Conservation (phyloP, 2,797 vertebrate genomes). For the Hypotaenidia philippensis region DNA sequence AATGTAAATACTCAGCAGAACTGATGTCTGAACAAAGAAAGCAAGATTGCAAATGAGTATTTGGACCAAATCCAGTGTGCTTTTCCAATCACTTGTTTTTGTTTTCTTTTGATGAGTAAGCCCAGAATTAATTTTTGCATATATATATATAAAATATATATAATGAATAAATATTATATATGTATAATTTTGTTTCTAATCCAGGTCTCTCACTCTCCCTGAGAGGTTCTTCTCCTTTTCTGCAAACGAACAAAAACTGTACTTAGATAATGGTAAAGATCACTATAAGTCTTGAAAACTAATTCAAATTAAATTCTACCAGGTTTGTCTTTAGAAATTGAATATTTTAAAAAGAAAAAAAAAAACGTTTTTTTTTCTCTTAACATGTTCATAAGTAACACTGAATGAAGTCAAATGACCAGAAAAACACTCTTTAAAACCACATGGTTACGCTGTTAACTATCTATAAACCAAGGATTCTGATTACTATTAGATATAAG, state of each 20-base stretch:
- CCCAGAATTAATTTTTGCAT: neutral
- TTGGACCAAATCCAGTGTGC: slow-evolving; percentile 4
- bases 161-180: neutral
- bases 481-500: neutral
- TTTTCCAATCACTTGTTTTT: slow-evolving; percentile 26
- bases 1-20: slow-evolving; percentile 67
- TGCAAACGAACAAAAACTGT: neutral
- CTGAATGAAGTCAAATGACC: neutral
- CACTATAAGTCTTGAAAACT: neutral
- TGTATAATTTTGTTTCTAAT: neutral
- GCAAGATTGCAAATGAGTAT: slow-evolving; percentile 8
- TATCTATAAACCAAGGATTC: neutral
- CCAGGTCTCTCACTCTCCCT: neutral
- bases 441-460: neutral
- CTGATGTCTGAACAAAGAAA: slow-evolving; percentile 60
- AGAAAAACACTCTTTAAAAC: neutral
- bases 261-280: no score
- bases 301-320: neutral
- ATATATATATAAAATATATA: neutral
- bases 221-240: neutral
- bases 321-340: neutral
- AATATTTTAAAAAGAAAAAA: neutral
- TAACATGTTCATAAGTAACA: neutral
- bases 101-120: neutral
- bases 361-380: neutral